Conservation (phyloP, 1,140 invertebrate genomes). For the Harlomillsia oculata region DNA sequence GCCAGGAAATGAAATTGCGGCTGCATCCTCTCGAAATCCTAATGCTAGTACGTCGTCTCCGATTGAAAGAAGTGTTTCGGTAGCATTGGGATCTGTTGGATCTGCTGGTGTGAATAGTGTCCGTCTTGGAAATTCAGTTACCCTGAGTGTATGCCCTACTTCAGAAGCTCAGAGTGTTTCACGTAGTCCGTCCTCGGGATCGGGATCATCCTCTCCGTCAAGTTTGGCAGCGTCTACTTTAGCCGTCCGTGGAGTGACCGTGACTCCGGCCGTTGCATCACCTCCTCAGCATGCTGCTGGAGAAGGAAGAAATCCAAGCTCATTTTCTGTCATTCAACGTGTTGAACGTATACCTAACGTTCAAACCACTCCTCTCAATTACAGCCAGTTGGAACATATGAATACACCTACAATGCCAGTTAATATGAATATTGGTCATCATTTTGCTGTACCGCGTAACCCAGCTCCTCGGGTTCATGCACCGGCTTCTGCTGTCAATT, state of each 20-base stretch:
- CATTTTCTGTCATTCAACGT: constrained; percentile 10
- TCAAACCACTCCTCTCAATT: neutral
- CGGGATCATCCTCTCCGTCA: neutral
- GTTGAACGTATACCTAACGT: neutral
- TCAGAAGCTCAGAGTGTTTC: neutral
- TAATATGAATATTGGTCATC: too few relatives aligned
- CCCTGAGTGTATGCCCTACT: constrained; percentile 26
- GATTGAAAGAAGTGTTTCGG: constrained; percentile 6
- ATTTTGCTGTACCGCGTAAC: constrained; percentile 18
- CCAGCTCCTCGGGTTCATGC: constrained; percentile 15
- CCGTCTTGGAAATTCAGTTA: constrained; percentile 24
- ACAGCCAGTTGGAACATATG: too few relatives aligned
- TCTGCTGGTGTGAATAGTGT: constrained; percentile 12
- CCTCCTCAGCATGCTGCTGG: neutral
- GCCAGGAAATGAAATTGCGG: too few relatives aligned
- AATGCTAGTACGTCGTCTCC: neutral
- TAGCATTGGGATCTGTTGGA: neutral
- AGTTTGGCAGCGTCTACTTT: constrained; percentile 18
- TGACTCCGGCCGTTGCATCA: constrained; percentile 28
- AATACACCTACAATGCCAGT: too few relatives aligned
- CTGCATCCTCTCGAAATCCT: neutral
- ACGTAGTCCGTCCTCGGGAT: constrained; percentile 1
- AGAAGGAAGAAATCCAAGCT: constrained; percentile 5
- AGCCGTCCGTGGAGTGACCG: constrained; percentile 30
- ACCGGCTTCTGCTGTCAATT: neutral